These are phyloP conservation scores for Melanotus villosus DNA, from an alignment of 2,888 invertebrate species.

Conservation along the genomic window DNA sequence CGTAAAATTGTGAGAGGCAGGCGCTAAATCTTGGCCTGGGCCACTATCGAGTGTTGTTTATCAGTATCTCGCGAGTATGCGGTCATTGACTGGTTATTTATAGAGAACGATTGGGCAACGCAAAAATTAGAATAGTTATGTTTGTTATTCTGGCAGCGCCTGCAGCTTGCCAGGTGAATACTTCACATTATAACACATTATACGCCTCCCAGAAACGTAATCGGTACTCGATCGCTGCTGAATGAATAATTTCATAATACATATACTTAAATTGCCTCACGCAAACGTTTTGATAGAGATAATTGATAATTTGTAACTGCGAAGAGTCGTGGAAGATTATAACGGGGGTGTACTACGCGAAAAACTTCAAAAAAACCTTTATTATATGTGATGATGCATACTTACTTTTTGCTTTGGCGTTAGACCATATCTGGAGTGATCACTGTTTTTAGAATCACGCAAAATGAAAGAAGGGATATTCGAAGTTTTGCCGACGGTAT, in stretches of 20 bases:
- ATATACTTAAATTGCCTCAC: no score
- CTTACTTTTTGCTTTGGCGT: no score
- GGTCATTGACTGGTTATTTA: conserved; percentile 56
- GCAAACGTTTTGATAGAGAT: background rate
- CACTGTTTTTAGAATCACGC: no score
- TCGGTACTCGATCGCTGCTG: no score
- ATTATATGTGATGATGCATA: no score
- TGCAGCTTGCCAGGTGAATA: conserved; percentile 50
- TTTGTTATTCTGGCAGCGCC: conserved; percentile 48
- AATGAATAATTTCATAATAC: no score
- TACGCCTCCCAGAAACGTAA: background rate
- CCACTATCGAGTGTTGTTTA: conserved; percentile 44
- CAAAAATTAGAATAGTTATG: conserved; percentile 54
- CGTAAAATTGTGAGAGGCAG: conserved; percentile 23
- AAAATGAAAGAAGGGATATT: background rate
- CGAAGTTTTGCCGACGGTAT: background rate
- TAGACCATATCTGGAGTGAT: no score
- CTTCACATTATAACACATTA: conserved; percentile 11
- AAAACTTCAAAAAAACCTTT: background rate
- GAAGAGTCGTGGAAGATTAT: background rate
- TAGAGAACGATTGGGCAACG: conserved; percentile 54
- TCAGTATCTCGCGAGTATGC: conserved; percentile 51
- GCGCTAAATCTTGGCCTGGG: conserved; percentile 23
- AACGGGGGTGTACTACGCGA: background rate
- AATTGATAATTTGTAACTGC: background rate